A percentile compares a stretch with the other conserved stretches of the same genome.
These are phyloP conservation scores for Mustela erminea DNA, from an alignment of 2,797 vertebrate species.

Conservation along the genomic window DNA sequence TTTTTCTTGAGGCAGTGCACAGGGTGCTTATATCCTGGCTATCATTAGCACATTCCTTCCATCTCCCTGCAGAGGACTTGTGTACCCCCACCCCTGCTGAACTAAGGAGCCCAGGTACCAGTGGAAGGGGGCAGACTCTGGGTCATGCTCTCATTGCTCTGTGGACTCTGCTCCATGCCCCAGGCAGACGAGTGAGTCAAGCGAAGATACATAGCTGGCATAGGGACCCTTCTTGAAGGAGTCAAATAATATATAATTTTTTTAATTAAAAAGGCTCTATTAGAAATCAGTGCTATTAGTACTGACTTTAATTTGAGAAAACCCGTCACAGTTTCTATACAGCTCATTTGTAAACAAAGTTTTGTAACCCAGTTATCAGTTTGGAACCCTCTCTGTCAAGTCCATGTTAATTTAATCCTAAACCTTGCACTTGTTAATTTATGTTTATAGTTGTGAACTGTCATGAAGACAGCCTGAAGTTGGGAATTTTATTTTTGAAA, in stretches of 20 bases:
- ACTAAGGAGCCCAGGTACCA: background rate
- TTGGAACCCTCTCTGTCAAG: background rate
- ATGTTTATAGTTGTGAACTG: background rate
- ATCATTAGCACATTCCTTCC: background rate
- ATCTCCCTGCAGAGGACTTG: background rate
- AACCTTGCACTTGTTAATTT: background rate
- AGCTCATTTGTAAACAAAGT: background rate
- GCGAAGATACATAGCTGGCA: background rate
- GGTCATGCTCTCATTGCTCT: background rate
- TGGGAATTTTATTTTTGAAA: conserved; percentile 34
- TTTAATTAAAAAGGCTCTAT: background rate
- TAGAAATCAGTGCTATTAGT: background rate
- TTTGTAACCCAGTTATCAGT: background rate
- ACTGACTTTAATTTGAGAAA: background rate
- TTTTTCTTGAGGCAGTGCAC: background rate
- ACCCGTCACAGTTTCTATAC: background rate
- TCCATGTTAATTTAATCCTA: background rate
- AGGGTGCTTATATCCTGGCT: background rate
- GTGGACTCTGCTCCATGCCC: background rate
- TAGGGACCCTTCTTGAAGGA: background rate
- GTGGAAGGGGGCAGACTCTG: background rate
- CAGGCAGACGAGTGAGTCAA: background rate
- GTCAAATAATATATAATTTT: background rate
- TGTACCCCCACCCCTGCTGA: rapidly evolving
- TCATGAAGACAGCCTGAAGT: background rate